Evolutionary conservation across 30 jellyfish, hydroid and myxozoan genomes (phyloP), one percentile per base, ranked within the genome.

Genomic region (Catostylus mosaicus): DNA sequence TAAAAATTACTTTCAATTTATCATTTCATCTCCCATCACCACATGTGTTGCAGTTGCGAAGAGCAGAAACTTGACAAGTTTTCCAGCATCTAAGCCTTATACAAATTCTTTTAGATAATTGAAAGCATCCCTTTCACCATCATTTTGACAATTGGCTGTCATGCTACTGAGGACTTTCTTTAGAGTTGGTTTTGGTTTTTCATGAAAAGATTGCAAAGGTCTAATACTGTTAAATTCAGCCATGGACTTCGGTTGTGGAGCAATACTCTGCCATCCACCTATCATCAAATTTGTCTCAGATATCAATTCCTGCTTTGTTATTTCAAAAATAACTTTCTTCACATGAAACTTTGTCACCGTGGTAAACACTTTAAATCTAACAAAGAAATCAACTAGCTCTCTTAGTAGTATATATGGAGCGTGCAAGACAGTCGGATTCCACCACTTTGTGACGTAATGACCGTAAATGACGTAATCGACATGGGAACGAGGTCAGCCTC

Each of bases 21-120:
- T 66, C 47, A 61, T 8, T 64, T 67, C 59, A 23, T 78, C 75
- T 23, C 29, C 87, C 75, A 72, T 43, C 75, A 83, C 12, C 52
- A 82, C 59, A 70, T 82, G 87, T 43, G 73, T 57, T 59, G 79
- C 93, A 45, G 93, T 83, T 29, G 87, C 46, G 84, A 83, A 83
- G 64, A 64, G 67, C 64, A 83, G 61, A 43, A 81, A 81, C 77
- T 66, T 52, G 47, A 30, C 71, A 36, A 64, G 75, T 37, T 36
- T 54, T 66, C 59, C 56, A 52, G 67, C 56, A 48, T 67, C 84
- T 30, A 81, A 71, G 68, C 84, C 84, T 64, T 77, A 29, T 65
- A 66, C 43, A 67, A 33, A 81, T 56, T 84, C 77, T 54, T 81
- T 65, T 33, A 81, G 84, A 81, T 54, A 67, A 30, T 63, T 57